These are phyloP conservation scores for Nasua narica DNA, from an alignment of 2,797 vertebrate genomes.

Conservation along the genomic window DNA sequence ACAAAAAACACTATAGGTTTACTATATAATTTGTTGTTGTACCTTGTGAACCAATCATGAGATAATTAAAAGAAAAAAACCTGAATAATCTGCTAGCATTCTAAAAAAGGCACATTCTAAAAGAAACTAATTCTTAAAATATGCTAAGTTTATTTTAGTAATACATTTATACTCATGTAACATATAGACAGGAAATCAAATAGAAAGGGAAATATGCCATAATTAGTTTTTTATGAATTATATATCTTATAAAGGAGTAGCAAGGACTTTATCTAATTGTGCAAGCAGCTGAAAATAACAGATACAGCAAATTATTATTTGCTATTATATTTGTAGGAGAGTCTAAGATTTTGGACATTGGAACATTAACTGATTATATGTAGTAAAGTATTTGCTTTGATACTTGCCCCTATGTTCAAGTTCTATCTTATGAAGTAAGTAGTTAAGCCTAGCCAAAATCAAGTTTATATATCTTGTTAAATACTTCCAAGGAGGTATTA, in stretches of 20 bases:
- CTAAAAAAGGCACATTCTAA: conserved; percentile 73
- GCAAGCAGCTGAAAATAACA: background rate
- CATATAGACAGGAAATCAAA: conserved; percentile 63
- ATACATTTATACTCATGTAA: conserved; percentile 65
- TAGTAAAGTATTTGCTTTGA: background rate
- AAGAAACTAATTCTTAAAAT: conserved; percentile 78
- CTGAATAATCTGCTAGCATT: conserved; percentile 71
- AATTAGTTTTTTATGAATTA: conserved; percentile 50
- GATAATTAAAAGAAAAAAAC: background rate
- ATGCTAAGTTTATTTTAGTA: conserved; percentile 75
- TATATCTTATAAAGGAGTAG: conserved; percentile 18
- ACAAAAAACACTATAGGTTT: background rate
- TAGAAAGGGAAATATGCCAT: conserved; percentile 39
- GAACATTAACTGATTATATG: background rate
- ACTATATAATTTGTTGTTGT: background rate
- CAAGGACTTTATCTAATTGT: background rate
- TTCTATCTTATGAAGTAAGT: background rate
- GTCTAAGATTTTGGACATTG: background rate
- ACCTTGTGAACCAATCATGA: background rate
- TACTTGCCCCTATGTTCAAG: background rate
- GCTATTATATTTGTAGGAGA: background rate
- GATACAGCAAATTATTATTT: background rate
- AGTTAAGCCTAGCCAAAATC: background rate
- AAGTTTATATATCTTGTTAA: background rate
- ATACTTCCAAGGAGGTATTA: background rate